Conservation (phyloP, 2,797 vertebrate genomes). For the Austrolebias charrua region DNA sequence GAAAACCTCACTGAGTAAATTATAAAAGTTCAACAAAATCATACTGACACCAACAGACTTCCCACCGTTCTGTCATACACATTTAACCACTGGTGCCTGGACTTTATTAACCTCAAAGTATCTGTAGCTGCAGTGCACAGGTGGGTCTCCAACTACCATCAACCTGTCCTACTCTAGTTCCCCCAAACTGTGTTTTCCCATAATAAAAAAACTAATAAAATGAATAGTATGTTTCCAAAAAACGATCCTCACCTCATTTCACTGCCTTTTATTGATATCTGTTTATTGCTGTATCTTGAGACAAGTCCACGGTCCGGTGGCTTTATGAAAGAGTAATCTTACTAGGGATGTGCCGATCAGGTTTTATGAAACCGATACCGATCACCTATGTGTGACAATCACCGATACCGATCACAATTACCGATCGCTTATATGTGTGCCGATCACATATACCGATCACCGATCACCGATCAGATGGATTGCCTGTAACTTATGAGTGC, state of each 20-base stretch:
- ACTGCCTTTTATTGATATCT: neutral
- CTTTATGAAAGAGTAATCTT: neutral
- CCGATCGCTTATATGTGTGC: too few species aligned
- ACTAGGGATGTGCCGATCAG: too few species aligned
- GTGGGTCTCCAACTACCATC: slow-evolving; percentile 18
- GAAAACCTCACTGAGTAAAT: neutral
- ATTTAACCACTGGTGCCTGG: slow-evolving; percentile 19
- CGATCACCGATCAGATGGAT: too few species aligned
- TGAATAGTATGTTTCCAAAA: too few species aligned
- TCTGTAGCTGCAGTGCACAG: slow-evolving; percentile 17
- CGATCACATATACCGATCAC: too few species aligned
- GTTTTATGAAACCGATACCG: too few species aligned
- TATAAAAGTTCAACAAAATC: neutral
- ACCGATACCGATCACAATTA: too few species aligned
- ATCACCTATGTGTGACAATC: too few species aligned
- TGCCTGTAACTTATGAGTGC: too few species aligned
- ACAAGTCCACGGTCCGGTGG: slow-evolving; percentile 7
- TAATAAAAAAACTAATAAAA: neutral
- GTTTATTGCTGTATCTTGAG: slow-evolving; percentile 6
- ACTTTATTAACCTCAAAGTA: slow-evolving; percentile 33
- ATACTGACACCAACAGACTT: neutral
- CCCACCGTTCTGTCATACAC: slow-evolving; percentile 15
- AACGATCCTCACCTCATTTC: neutral
- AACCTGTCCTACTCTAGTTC: slow-evolving; percentile 20
- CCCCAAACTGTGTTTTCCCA: neutral